Percentiles rank a stretch among this genome's conserved stretches.
phyloP scores from a whole-genome alignment of 2,113 vertebrate species.

The Tenrec ecaudatus region DNA sequence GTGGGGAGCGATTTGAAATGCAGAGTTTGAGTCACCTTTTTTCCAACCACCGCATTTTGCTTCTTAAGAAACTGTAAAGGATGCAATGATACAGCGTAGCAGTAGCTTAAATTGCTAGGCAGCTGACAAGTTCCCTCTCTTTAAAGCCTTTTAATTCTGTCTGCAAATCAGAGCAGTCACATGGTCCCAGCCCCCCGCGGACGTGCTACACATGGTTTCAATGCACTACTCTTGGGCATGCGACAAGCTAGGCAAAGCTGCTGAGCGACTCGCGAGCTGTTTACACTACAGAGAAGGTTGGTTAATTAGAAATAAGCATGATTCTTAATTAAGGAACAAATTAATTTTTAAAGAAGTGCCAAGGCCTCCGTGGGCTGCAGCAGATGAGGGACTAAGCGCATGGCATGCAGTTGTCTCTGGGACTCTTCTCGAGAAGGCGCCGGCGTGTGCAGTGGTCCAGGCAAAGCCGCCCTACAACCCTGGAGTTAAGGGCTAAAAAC shows the following conservation, averaged over 20 bases:
- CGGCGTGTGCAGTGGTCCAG: slow-evolving; percentile 6
- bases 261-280: slow-evolving; percentile 63
- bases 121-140: slow-evolving; percentile 21
- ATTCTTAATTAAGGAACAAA: slow-evolving; percentile 85
- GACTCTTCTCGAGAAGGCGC: slow-evolving; percentile 52
- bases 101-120: slow-evolving; percentile 55
- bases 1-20: neutral
- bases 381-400: slow-evolving; percentile 56
- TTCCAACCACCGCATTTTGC: neutral
- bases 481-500: neutral
- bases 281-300: slow-evolving; percentile 60
- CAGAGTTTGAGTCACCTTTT: neutral
- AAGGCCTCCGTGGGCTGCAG: slow-evolving; percentile 59
- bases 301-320: slow-evolving; percentile 80
- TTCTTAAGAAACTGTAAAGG: slow-evolving; percentile 40
- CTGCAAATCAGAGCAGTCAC: neutral
- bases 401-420: slow-evolving; percentile 24
- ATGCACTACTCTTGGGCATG: neutral
- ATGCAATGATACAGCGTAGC: slow-evolving; percentile 14
- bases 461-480: neutral
- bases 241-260: neutral
- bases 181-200: slow-evolving; percentile 18
- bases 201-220: neutral
- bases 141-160: slow-evolving; percentile 46
- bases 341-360: slow-evolving; percentile 76